Evolutionary conservation across 2,113 vertebrate species (phyloP), one percentile per base, ranked within the genome.

Genomic region (Chascanopsetta lugubris): DNA sequence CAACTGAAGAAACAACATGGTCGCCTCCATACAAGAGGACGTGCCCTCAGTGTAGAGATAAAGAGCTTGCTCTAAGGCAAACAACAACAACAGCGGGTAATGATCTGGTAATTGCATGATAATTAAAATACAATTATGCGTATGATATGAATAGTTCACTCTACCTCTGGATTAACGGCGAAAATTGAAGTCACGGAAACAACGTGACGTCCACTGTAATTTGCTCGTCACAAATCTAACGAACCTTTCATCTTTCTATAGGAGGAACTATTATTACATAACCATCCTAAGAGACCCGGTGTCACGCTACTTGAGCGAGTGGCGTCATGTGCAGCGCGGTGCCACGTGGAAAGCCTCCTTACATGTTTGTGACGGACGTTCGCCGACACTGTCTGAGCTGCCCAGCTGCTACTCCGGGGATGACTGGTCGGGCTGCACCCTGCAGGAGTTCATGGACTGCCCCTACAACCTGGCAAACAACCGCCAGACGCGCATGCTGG

Each of bases 391-490:
- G 0, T 93, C 95, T 30, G 97, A 99, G 87, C 88, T 99, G 68
- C 97, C 97, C 54, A 96, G 94, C 90, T 99, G 96, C 83, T 98
- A 99, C 85, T 79, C 91, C 0, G 96, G 97, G 11, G 97, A 98
- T 0, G 97, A 99, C 90, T 99, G 97, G 97, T 99, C 97, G 0
- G 97, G 97, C 25, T 98, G 96, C 38, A 91, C 95, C 2, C 87
- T 99, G 72, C 92, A 94, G 63, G 97, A 99, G 66, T 99, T 99
- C 92, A 97, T 98, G 95, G 95, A 95, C 45, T 99, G 97, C 26
- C 95, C 95, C 32, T 96, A 95, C 87, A 99, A 99, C 84, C 90
- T 99, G 15, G 97, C 97, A 80, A 98, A 95, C 91, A 99, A 99
- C 82, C 93, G 97, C 51, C 96, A 99, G 83, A 95, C 96, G 22